These are phyloP conservation scores for Caloenas nicobarica DNA, from an alignment of 2,113 vertebrate genomes.

Conservation along the genomic window DNA sequence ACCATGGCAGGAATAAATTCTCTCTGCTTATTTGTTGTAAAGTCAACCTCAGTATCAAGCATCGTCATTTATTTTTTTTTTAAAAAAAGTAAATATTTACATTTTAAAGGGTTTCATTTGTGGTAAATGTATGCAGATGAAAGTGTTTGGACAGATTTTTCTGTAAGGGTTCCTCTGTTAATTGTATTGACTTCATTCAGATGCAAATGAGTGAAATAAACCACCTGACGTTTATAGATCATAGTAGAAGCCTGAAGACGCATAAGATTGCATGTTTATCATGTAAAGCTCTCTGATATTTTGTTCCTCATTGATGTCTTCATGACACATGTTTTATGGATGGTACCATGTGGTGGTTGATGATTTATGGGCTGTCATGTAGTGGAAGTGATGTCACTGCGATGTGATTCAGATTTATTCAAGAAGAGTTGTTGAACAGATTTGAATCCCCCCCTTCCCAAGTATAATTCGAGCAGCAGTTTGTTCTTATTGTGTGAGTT, in stretches of 20 bases:
- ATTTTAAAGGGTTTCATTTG: background rate
- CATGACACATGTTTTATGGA: constrained; percentile 19
- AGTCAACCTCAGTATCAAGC: background rate
- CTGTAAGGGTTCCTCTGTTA: background rate
- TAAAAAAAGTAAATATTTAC: background rate
- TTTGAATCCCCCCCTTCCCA: background rate
- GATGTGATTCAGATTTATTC: constrained; percentile 16
- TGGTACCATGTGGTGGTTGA: constrained; percentile 12
- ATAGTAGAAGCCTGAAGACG: background rate
- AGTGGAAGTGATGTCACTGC: constrained; percentile 57
- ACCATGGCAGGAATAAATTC: background rate
- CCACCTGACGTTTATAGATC: background rate
- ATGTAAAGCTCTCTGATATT: background rate
- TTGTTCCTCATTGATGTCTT: constrained; percentile 4
- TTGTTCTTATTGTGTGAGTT: background rate
- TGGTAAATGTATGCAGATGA: background rate
- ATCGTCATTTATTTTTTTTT: background rate
- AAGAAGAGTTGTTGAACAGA: constrained; percentile 8
- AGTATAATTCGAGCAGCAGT: background rate
- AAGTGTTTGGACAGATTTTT: background rate
- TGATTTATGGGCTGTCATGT: constrained; percentile 47
- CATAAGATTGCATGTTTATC: background rate
- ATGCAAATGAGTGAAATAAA: constrained; percentile 33
- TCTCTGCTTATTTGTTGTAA: background rate
- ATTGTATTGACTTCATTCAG: constrained; percentile 13